Base-by-base conservation (phyloP, 64 coral and sea anemone genomes). In the Trachythela sp. region DNA sequence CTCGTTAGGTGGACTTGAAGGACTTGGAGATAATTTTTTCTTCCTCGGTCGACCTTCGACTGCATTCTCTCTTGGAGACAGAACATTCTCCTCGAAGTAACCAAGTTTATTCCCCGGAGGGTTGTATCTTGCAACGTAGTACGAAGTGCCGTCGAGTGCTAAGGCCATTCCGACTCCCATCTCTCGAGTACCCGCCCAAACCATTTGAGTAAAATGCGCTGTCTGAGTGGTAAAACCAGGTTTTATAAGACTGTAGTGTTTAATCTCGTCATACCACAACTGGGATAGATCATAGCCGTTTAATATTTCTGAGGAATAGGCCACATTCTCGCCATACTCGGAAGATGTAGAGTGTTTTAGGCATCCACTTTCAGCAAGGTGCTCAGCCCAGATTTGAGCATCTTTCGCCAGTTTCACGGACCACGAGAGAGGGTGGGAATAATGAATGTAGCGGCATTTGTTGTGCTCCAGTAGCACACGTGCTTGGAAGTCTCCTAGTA, bases 91-190 rank as follows among this genome's bases (percentile, higher is more conserved):
- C 8, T 80, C 33, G 34, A 80, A 80, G 7, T 39, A 36, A 37
- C 75, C 75, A 35, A 80, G 75, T 15, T 80, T 80, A 80, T 80
- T 80, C 15, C 75, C 75, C 75, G 75, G 75, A 80, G 75, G 75
- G 20, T 22, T 80, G 37, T 80, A 80, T 80, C 75, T 80, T 5
- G 75, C 75, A 38, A 80, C 75, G 31, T 80, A 80, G 33, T 80
- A 80, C 0, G 75, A 38, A 15, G 75, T 80, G 11, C 75, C 75
- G 20, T 80, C 75, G 5, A 29, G 33, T 17, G 75, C 75, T 15
- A 80, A 9, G 0, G 75, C 75, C 38, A 38, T 80, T 39, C 75
- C 75, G 3, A 80, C 75, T 80, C 75, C 75, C 8, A 80, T 80
- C 75, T 80, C 75, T 15, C 30, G 75, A 11, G 75, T 37, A 38